Base-by-base conservation (phyloP, 37 sponge, comb jelly and placozoan species). In the Bolinopsis microptera region DNA sequence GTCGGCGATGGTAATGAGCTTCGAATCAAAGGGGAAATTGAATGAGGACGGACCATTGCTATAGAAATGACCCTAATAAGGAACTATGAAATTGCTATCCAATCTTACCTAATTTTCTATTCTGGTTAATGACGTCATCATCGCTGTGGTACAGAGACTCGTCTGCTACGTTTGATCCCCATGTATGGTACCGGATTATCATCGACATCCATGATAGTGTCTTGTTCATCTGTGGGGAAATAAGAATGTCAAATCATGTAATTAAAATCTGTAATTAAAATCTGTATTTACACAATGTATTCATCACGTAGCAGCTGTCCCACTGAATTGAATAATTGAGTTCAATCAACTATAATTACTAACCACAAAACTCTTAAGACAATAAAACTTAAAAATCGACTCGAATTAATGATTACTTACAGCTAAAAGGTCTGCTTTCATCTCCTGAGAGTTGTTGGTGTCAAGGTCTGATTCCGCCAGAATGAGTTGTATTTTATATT, bases 151-250 rank as follows among this genome's bases (percentile, higher is more conserved):
- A 80, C 3, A 21, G 38, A 34, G 37, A 30, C 9, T 80, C 38
- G 16, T 80, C 82, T 8, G 30, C 82, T 13, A 30, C 38, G 30
- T 34, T 80, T 3, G 38, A 24, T 34, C 82, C 82, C 82, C 82
- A 80, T 2, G 82, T 80, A 37, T 80, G 82, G 23, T 80, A 80
- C 8, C 82, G 82, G 21, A 80, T 30, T 34, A 80, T 31, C 82
- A 80, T 80, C 23, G 82, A 80, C 82, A 80, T 80, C 82, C 82
- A 80, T 2, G 38, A 36, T 31, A 80, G 82, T 22, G 82, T 80
- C 37, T 34, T 31, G 37, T 80, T 80, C 82, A 80, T 80, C 82
- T 80, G 38, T 1, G 30, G 8, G 38, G 26, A 72, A n/a, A 72
- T 48, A 18, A 48, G 13, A 48, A 48, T 48, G 61, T 48, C 61